A percentile compares a stretch with the other conserved stretches of the same genome.
These are phyloP conservation scores for Parnassius glacialis DNA, from an alignment of 2,888 invertebrate genomes.

Conservation along the genomic window DNA sequence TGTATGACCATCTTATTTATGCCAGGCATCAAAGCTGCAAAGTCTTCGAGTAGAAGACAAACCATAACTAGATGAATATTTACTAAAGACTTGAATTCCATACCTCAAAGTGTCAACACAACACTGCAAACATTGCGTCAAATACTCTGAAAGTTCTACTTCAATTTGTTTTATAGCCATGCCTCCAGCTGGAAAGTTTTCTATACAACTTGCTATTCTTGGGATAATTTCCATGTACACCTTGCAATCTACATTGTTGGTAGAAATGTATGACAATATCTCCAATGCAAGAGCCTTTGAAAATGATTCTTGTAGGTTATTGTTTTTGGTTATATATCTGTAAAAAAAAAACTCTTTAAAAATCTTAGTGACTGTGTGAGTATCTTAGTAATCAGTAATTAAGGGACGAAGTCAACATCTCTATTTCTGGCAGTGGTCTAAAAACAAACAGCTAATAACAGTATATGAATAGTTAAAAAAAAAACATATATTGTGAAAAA, in stretches of 20 bases:
- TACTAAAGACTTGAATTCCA: background rate
- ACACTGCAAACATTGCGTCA: constrained; percentile 43
- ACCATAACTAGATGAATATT: no score
- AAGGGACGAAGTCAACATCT: no score
- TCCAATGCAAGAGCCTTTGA: constrained; percentile 40
- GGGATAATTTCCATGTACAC: constrained; percentile 42
- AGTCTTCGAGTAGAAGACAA: no score
- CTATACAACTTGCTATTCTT: constrained; percentile 53
- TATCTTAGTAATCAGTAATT: background rate
- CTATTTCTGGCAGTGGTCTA: no score
- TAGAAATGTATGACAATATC: constrained; percentile 35
- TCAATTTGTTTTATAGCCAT: constrained; percentile 46
- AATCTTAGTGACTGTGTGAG: constrained; percentile 7
- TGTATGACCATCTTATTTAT: no score
- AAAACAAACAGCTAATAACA: no score
- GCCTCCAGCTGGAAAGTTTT: constrained; percentile 59
- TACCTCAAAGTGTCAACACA: constrained; percentile 49
- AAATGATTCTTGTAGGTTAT: constrained; percentile 47
- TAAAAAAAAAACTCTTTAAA: constrained; percentile 26
- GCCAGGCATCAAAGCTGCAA: no score
- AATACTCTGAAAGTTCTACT: constrained; percentile 40
- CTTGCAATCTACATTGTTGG: constrained; percentile 31
- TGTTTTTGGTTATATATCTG: constrained; percentile 57
- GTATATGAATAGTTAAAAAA: no score
- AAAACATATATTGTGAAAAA: no score